Conservation (phyloP, 1,140 invertebrate genomes). For the Lanistes nyassanus region DNA sequence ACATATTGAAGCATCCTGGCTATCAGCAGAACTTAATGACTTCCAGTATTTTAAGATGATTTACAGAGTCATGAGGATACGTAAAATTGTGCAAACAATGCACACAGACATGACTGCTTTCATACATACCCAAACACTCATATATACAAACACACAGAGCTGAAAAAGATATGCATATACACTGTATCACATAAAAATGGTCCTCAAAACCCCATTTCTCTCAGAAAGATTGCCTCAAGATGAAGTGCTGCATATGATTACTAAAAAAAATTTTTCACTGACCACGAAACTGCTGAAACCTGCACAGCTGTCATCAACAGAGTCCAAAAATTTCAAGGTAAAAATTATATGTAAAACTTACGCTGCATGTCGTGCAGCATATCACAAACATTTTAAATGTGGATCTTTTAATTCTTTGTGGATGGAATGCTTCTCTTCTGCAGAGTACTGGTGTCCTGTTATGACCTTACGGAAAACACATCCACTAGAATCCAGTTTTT, state of each 20-base stretch:
- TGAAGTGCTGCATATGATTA: background rate
- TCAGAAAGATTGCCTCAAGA: background rate
- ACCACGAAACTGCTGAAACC: background rate
- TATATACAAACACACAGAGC: background rate
- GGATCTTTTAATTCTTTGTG: slow-evolving; percentile 33
- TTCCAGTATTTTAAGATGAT: background rate
- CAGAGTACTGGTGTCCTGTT: slow-evolving; percentile 40
- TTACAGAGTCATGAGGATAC: background rate
- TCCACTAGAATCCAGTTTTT: slow-evolving; percentile 25
- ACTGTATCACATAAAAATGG: background rate
- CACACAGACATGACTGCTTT: background rate
- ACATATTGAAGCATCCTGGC: background rate
- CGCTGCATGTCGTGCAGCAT: too few relatives aligned
- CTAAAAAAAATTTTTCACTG: background rate
- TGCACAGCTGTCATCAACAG: background rate
- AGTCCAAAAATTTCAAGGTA: background rate
- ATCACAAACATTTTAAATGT: background rate
- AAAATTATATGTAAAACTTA: too few relatives aligned
- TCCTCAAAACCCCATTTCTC: background rate
- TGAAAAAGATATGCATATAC: background rate
- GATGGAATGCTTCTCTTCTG: slow-evolving; percentile 39
- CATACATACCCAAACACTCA: background rate
- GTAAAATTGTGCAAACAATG: background rate
- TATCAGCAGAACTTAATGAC: background rate
- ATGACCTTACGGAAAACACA: slow-evolving; percentile 40